phyloP scores from a whole-genome alignment of 2,797 vertebrate genomes.

The Picus viridis region DNA sequence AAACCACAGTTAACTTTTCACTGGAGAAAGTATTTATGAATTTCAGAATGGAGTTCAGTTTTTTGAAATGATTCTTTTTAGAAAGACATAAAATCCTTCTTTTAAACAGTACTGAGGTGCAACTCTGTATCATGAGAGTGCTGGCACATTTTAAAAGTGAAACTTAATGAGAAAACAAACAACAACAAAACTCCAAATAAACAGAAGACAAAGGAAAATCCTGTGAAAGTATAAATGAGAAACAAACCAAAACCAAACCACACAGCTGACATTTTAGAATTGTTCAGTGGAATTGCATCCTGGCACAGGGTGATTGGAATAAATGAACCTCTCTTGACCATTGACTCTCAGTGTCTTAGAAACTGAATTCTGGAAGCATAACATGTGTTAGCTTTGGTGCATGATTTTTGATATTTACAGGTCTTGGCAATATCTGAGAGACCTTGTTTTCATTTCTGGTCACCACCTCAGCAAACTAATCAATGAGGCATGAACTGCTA shows the following conservation, averaged over 20 bases:
- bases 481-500: constrained; percentile 98
- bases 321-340: constrained; percentile 60
- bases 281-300: constrained; percentile 59
- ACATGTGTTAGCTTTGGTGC: constrained; percentile 39
- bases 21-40: neutral
- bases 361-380: constrained; percentile 62
- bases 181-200: neutral
- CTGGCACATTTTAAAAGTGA: neutral
- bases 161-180: neutral
- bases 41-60: neutral
- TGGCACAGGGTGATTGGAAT: constrained; percentile 45
- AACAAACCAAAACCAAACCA: constrained; percentile 58
- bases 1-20: neutral
- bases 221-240: neutral
- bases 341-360: constrained; percentile 56
- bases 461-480: constrained; percentile 98
- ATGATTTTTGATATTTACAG: constrained; percentile 69
- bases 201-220: neutral
- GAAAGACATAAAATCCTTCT: neutral
- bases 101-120: neutral
- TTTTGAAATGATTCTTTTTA: neutral
- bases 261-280: constrained; percentile 72
- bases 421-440: constrained; percentile 90
- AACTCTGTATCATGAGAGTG: neutral
- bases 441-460: constrained; percentile 98